Evolutionary conservation across 2,888 invertebrate genomes (phyloP).

Genomic region (Archips crataeganus): DNA sequence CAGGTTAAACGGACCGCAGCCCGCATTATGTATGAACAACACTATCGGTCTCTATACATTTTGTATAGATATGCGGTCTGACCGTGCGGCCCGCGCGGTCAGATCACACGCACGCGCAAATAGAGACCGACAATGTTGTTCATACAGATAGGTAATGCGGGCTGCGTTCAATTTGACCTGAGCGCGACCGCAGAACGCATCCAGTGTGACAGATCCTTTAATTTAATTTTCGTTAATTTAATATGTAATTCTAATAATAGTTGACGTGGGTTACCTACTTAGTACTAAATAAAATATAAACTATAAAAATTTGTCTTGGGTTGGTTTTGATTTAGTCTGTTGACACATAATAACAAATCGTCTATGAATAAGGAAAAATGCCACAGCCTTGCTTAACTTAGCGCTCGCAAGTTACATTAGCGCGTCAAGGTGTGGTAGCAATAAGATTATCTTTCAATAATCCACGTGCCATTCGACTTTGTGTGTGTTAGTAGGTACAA

Average conservation of each 20-base stretch:
- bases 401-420: constrained; percentile 15
- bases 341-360: background rate
- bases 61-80: no score
- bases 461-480: constrained; percentile 42
- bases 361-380: constrained; percentile 47
- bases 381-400: constrained; percentile 31
- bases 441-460: constrained; percentile 46
- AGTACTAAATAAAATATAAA: background rate
- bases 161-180: no score
- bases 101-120: no score
- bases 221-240: no score
- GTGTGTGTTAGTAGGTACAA: constrained; percentile 34
- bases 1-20: no score
- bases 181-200: no score
- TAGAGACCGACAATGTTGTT: no score
- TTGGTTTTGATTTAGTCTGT: background rate
- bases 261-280: background rate
- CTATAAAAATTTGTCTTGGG: background rate
- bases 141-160: no score
- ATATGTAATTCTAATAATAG: background rate
- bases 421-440: constrained; percentile 20
- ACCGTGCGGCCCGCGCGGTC: no score
- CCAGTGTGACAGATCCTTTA: no score
- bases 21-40: no score
- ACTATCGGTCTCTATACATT: no score